Percentiles rank a stretch among this genome's conserved stretches.
phyloP scores from a whole-genome alignment of 2,797 vertebrate species.

The Todus mexicanus region DNA sequence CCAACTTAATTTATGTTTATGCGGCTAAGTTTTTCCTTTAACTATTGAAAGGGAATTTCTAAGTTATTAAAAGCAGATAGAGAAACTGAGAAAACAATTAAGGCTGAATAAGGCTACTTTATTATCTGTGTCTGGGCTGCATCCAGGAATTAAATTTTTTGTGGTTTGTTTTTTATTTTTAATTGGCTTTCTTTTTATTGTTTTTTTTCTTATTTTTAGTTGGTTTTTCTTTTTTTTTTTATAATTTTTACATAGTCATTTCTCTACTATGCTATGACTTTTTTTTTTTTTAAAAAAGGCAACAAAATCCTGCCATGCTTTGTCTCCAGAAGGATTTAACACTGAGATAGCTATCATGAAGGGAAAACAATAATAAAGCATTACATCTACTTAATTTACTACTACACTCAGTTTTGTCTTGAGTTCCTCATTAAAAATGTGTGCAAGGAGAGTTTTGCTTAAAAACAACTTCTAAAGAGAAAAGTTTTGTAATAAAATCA shows the following conservation, averaged over 20 bases:
- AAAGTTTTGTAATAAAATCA: background rate
- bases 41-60: background rate
- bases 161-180: background rate
- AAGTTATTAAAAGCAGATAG: background rate
- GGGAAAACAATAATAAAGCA: background rate
- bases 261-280: background rate
- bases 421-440: background rate
- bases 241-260: background rate
- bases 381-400: background rate
- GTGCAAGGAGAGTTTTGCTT: background rate
- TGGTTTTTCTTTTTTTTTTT: background rate
- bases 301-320: background rate
- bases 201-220: background rate
- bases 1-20: background rate
- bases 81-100: background rate
- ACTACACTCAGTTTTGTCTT: background rate
- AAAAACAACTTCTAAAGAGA: background rate
- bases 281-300: background rate
- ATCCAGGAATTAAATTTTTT: background rate
- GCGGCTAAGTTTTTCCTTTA: background rate
- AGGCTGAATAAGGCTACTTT: background rate
- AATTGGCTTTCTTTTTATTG: background rate
- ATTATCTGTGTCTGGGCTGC: background rate
- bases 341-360: background rate
- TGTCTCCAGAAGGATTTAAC: background rate